These are phyloP conservation scores for Idaea dimidiata DNA, from an alignment of 2,888 invertebrate species.

Conservation along the genomic window DNA sequence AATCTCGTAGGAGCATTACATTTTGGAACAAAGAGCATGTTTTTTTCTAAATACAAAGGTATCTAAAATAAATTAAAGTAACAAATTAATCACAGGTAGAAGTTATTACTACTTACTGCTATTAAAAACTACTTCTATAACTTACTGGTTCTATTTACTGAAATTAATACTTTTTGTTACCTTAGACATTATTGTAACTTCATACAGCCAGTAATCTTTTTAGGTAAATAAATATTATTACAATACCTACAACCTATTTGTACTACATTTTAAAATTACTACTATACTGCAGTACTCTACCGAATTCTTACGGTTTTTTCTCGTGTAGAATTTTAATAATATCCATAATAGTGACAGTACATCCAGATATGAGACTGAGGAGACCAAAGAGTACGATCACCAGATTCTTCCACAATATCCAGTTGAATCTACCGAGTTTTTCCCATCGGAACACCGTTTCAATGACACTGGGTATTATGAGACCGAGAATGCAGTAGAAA, in stretches of 20 bases:
- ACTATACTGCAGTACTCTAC: too few relatives aligned
- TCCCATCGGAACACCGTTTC: conserved; percentile 87
- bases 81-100: neutral
- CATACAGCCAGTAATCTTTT: too few relatives aligned
- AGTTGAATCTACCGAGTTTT: conserved; percentile 83
- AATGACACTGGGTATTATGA: conserved; percentile 86
- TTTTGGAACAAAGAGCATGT: too few relatives aligned
- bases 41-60: neutral
- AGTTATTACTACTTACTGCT: neutral
- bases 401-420: conserved; percentile 86
- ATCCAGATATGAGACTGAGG: conserved; percentile 84
- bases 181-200: neutral
- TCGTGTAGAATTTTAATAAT: conserved; percentile 55
- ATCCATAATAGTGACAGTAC: conserved; percentile 66
- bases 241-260: too few relatives aligned
- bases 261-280: too few relatives aligned
- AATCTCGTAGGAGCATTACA: too few relatives aligned
- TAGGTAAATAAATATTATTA: too few relatives aligned
- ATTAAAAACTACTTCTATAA: neutral
- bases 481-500: conserved; percentile 86
- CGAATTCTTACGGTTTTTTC: conserved; percentile 14
- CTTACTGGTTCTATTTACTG: neutral
- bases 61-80: neutral
- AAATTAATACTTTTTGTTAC: neutral
- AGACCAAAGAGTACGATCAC: conserved; percentile 82